These are phyloP conservation scores for Lichenostomus cassidix DNA, from an alignment of 2,113 vertebrate species.

Conservation along the genomic window DNA sequence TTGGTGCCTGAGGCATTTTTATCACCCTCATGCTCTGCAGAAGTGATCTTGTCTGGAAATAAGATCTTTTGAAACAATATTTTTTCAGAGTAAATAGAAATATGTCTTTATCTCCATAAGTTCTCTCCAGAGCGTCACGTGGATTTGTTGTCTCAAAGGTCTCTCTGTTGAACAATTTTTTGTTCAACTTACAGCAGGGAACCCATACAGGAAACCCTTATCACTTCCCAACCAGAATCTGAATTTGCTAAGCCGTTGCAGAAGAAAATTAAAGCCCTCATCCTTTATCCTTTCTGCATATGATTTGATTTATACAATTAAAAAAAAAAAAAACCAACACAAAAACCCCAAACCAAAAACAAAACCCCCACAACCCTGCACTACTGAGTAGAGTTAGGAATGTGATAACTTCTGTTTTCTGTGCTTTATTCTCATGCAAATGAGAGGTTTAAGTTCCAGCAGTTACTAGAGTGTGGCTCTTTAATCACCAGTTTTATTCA, in stretches of 20 bases:
- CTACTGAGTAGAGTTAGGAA: background rate
- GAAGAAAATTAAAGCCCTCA: background rate
- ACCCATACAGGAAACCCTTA: background rate
- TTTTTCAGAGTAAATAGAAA: background rate
- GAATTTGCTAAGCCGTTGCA: background rate
- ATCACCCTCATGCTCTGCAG: background rate
- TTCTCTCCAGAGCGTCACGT: background rate
- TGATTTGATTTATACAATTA: background rate
- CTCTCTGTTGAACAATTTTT: background rate
- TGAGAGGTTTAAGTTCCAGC: background rate
- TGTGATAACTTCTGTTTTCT: background rate
- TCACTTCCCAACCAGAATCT: background rate
- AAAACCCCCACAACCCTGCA: background rate
- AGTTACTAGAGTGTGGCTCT: background rate
- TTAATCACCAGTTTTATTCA: constrained; percentile 34
- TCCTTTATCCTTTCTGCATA: background rate
- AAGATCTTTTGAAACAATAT: background rate
- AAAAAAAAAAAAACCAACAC: background rate
- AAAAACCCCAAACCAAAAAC: accelerated
- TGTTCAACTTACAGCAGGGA: background rate
- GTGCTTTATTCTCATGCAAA: constrained; percentile 10
- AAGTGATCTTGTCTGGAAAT: background rate
- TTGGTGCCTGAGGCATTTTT: background rate
- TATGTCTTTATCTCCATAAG: background rate
- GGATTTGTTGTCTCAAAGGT: background rate